These are phyloP conservation scores for Entomobrya proxima DNA, from an alignment of 2,888 invertebrate species.

Conservation along the genomic window DNA sequence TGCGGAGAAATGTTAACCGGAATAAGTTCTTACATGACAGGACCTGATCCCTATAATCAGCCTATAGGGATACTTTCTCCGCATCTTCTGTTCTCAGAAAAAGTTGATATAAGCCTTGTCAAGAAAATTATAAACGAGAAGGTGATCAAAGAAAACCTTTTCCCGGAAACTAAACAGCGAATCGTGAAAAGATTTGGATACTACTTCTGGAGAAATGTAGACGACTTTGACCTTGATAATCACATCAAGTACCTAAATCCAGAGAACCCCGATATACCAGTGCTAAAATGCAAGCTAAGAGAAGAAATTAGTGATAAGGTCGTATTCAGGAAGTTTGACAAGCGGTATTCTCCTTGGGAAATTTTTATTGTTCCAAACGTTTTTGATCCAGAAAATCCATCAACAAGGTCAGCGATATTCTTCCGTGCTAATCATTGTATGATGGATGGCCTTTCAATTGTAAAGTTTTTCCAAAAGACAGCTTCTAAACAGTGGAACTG, in stretches of 20 bases:
- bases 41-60: background rate
- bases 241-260: slow-evolving; percentile 79
- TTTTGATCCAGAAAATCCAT: too few relatives aligned
- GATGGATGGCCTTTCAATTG: too few relatives aligned
- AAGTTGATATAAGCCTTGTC: background rate
- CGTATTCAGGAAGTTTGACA: too few relatives aligned
- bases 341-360: too few relatives aligned
- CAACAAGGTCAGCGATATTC: too few relatives aligned
- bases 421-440: too few relatives aligned
- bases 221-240: slow-evolving; percentile 78
- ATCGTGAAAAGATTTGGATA: slow-evolving; percentile 78
- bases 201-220: slow-evolving; percentile 79
- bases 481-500: too few relatives aligned
- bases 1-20: background rate
- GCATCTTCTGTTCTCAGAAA: background rate
- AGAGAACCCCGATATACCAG: too few relatives aligned
- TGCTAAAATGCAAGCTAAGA: too few relatives aligned
- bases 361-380: too few relatives aligned
- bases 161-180: background rate
- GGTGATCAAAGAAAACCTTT: background rate
- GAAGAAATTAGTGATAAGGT: too few relatives aligned
- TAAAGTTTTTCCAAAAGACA: too few relatives aligned
- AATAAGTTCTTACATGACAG: background rate
- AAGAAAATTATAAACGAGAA: background rate
- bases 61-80: background rate